These are phyloP conservation scores for Cantharis rustica DNA, from an alignment of 2,888 invertebrate genomes.

Conservation along the genomic window DNA sequence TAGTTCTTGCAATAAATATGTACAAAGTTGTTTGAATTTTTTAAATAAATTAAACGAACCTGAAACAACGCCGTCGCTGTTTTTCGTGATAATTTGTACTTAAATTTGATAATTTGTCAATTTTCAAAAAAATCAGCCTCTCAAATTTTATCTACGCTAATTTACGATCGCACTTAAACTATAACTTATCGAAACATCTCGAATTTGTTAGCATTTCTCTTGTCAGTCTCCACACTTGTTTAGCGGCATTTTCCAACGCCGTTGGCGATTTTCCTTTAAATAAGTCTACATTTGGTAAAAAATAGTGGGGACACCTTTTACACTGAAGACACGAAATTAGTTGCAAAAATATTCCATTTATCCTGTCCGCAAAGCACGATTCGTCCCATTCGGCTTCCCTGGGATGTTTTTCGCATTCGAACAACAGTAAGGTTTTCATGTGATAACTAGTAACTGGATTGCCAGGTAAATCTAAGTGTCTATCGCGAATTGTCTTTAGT, in stretches of 20 bases:
- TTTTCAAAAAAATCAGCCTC: neutral
- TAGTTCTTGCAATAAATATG: neutral
- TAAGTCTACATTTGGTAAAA: slow-evolving; percentile 89
- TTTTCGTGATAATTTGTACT: neutral
- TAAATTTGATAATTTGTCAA: neutral
- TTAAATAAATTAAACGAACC: slow-evolving; percentile 1
- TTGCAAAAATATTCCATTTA: slow-evolving; percentile 92
- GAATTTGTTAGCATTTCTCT: slow-evolving; percentile 91
- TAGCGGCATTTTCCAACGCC: slow-evolving; percentile 89
- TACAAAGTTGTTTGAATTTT: neutral
- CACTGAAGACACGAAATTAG: slow-evolving; percentile 96
- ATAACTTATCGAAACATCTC: slow-evolving; percentile 88
- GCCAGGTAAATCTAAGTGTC: slow-evolving; percentile 85
- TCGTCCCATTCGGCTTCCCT: slow-evolving; percentile 95
- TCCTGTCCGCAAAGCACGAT: slow-evolving; percentile 83
- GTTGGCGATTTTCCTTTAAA: slow-evolving; percentile 91
- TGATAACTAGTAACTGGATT: slow-evolving; percentile 91
- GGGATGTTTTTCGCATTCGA: slow-evolving; percentile 97
- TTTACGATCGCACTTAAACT: slow-evolving; percentile 41
- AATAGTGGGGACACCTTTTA: slow-evolving; percentile 92
- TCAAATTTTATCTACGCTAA: neutral
- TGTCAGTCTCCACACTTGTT: slow-evolving; percentile 91
- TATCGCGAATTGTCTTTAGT: slow-evolving; percentile 85
- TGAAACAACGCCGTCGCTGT: neutral
- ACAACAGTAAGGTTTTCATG: slow-evolving; percentile 85